Evolutionary conservation across 1,140 invertebrate genomes (phyloP), one percentile per base, ranked within the genome.

Genomic region (Branchinecta lindahli): DNA sequence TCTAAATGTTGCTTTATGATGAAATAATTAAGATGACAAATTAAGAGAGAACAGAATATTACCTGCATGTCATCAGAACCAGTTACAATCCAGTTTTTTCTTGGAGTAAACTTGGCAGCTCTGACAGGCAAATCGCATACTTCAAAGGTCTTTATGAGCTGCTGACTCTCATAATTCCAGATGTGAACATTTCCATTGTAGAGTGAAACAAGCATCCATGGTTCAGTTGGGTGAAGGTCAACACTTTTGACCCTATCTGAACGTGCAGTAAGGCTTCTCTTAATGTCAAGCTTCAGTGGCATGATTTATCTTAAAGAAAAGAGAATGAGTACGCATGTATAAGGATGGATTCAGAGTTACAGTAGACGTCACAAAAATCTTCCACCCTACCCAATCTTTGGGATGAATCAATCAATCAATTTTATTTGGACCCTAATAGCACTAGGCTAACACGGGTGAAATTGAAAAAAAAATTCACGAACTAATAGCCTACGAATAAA

Each of bases 141-240:
- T 81, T 92, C 94, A 82, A 98, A 96, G 45, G 91, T 91, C 79
- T 98, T 98, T 46, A 96, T 90, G 21, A 94, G 79, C 75, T 86
- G 86, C 79, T 97, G 94, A 67, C 87, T 91, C 78, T 99, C 96
- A 83, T 94, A 88, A 79, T 99, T 98, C 95, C 96, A 99, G 76
- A 99, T 92, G 81, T 99, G 96, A 72, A 98, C 94, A 81, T 98
- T 93, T 73, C 97, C 97, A 82, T 94, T 97, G 82, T 99, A 99
- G 6, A 99, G 82, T 44, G 94, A 94, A 72, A 92, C 95, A 45
- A 99, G 83, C 86, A 99, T 93, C 96, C 96, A 99, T 75, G 94
- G 94, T 77, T 99, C 96, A 18, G 88, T 86, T 9, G 96, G 95
- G 81, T 99, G 96, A 70, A 99, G 84, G 80, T 99, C 97, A 0